Conservation (phyloP, 1,140 invertebrate species). For the Delia radicum region DNA sequence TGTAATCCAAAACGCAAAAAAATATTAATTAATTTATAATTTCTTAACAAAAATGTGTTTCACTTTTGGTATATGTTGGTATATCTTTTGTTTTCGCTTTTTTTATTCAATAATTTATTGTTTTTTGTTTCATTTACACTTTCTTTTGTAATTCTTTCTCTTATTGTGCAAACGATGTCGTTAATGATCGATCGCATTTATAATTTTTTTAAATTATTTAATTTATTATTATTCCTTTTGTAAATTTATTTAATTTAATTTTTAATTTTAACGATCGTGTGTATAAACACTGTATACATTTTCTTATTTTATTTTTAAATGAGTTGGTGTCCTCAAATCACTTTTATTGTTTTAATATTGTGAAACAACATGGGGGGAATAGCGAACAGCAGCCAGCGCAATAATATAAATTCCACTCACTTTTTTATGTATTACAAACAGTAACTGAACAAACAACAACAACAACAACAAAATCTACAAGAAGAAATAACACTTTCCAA, state of each 20-base stretch:
- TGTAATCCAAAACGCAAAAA: constrained; percentile 1
- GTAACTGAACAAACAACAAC: neutral
- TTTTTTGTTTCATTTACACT: neutral
- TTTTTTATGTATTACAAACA: neutral
- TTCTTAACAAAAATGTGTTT: neutral
- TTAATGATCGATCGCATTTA: neutral
- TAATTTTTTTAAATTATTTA: neutral
- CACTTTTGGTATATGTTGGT: neutral
- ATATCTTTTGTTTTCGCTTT: neutral
- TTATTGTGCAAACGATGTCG: neutral
- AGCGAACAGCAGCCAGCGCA: too few species aligned
- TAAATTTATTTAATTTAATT: neutral
- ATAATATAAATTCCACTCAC: constrained; percentile 17
- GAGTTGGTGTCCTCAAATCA: neutral
- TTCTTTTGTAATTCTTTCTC: neutral
- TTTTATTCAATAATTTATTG: neutral
- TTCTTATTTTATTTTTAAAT: neutral
- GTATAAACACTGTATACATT: neutral
- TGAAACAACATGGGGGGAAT: constrained; percentile 19
- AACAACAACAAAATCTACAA: neutral
- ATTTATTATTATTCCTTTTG: neutral
- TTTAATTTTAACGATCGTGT: too few species aligned
- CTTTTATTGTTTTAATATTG: constrained; percentile 12
- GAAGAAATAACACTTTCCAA: constrained; percentile 22
- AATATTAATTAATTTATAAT: neutral